Evolutionary conservation across 2,797 vertebrate genomes (phyloP).

Genomic region (Poecilia gillii): DNA sequence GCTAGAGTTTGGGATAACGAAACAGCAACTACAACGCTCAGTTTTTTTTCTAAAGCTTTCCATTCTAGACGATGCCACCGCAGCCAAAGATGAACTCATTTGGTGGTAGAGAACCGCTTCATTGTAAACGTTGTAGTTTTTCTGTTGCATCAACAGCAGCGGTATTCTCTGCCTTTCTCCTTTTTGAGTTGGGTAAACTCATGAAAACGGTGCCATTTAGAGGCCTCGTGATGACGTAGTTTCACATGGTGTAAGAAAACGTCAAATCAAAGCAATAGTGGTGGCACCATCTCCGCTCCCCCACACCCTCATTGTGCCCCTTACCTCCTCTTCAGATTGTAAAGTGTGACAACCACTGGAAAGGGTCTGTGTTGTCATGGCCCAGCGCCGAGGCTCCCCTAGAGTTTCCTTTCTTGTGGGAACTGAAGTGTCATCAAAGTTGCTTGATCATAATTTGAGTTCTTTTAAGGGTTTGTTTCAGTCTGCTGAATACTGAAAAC

Average conservation of each 20-base stretch:
- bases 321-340: conserved; percentile 50
- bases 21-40: neutral
- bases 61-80: neutral
- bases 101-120: neutral
- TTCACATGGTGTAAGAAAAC: conserved; percentile 63
- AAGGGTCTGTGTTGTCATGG: conserved; percentile 37
- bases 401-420: conserved; percentile 34
- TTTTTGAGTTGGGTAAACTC: conserved; percentile 23
- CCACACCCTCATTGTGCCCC: conserved; percentile 17
- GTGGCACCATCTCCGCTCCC: conserved; percentile 23
- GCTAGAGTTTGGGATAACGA: neutral
- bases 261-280: conserved; percentile 57
- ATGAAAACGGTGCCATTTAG: conserved; percentile 59
- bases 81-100: neutral
- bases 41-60: neutral
- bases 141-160: neutral
- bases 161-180: conserved; percentile 20
- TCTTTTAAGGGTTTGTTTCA: neutral
- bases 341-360: conserved; percentile 52
- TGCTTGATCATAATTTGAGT: neutral
- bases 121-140: neutral
- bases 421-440: neutral
- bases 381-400: conserved; percentile 10
- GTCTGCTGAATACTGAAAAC: conserved; percentile 4
- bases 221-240: conserved; percentile 44